A percentile compares a stretch with the other conserved stretches of the same genome.
Evolutionary conservation across 2,113 vertebrate genomes (phyloP).

Genomic region (Mungos mungo): DNA sequence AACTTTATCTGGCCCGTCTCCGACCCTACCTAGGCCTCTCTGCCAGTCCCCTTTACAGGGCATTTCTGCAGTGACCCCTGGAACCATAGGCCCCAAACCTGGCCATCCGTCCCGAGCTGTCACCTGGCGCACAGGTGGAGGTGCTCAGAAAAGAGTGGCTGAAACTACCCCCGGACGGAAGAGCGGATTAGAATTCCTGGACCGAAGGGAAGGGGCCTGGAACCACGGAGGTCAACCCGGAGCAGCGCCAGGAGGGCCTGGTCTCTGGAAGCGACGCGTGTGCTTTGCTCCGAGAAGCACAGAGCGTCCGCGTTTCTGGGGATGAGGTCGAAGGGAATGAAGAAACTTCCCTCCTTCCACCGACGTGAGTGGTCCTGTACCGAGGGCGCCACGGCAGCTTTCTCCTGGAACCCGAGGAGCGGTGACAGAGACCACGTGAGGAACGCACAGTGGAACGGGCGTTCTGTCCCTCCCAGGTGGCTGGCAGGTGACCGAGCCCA

Average conservation of each 20-base stretch:
- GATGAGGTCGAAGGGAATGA: too few relatives aligned
- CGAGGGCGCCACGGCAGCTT: fast-evolving
- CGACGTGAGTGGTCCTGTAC: fast-evolving
- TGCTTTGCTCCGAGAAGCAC: neutral
- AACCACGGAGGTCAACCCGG: neutral
- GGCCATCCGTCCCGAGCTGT: fast-evolving
- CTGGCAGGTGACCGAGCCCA: neutral
- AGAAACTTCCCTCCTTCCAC: fast-evolving
- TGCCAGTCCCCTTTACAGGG: too few relatives aligned
- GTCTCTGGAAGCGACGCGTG: too few relatives aligned
- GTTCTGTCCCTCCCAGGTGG: fast-evolving
- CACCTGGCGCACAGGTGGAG: fast-evolving
- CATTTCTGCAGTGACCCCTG: neutral
- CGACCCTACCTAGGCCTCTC: too few relatives aligned
- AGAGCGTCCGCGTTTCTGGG: fast-evolving
- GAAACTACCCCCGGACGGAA: neutral
- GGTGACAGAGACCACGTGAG: fast-evolving
- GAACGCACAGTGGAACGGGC: fast-evolving
- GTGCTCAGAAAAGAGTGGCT: neutral
- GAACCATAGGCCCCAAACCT: neutral
- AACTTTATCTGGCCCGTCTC: too few relatives aligned
- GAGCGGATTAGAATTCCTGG: neutral
- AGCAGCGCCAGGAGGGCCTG: fast-evolving
- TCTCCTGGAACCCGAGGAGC: neutral
- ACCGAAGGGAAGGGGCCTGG: too few relatives aligned